Percentiles rank a stretch among this genome's conserved stretches.
These are phyloP conservation scores for Julus scandinavius DNA, from an alignment of 2,888 invertebrate genomes.

Conservation along the genomic window DNA sequence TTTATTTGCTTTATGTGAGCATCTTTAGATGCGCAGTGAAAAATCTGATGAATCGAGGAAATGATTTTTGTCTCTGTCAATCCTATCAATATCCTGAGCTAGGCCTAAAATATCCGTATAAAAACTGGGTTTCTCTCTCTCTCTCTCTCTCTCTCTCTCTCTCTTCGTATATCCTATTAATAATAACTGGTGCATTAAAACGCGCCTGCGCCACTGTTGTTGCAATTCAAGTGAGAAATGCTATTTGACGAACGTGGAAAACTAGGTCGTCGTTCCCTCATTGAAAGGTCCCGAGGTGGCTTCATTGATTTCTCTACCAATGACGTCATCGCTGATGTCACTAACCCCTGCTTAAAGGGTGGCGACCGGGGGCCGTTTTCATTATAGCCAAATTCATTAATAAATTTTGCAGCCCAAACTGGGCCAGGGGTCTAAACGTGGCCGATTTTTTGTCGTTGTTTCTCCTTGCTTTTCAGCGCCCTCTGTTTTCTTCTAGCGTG, in stretches of 20 bases:
- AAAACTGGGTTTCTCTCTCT: neutral
- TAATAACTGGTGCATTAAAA: slow-evolving; percentile 37
- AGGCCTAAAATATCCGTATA: slow-evolving; percentile 42
- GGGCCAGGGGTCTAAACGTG: neutral
- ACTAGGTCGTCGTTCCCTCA: slow-evolving; percentile 51
- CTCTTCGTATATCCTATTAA: neutral
- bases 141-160: too few species aligned
- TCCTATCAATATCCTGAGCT: neutral
- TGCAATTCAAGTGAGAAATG: slow-evolving; percentile 42
- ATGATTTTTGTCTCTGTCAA: neutral
- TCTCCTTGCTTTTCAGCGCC: neutral
- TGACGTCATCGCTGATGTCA: slow-evolving; percentile 52
- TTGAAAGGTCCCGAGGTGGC: slow-evolving; percentile 54
- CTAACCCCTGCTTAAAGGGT: slow-evolving; percentile 44
- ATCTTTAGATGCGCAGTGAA: neutral
- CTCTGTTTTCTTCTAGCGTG: neutral
- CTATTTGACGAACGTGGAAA: slow-evolving; percentile 22
- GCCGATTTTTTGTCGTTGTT: neutral
- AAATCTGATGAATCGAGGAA: neutral
- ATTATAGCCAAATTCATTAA: slow-evolving; percentile 15
- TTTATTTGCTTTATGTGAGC: neutral
- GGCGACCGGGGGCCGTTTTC: neutral
- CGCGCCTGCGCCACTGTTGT: slow-evolving; percentile 34
- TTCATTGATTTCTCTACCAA: slow-evolving; percentile 52
- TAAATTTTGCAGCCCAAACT: slow-evolving; percentile 2